A percentile compares a stretch with the other conserved stretches of the same genome.
phyloP scores from a whole-genome alignment of 2,888 invertebrate genomes.

The Hypolimnas misippus region DNA sequence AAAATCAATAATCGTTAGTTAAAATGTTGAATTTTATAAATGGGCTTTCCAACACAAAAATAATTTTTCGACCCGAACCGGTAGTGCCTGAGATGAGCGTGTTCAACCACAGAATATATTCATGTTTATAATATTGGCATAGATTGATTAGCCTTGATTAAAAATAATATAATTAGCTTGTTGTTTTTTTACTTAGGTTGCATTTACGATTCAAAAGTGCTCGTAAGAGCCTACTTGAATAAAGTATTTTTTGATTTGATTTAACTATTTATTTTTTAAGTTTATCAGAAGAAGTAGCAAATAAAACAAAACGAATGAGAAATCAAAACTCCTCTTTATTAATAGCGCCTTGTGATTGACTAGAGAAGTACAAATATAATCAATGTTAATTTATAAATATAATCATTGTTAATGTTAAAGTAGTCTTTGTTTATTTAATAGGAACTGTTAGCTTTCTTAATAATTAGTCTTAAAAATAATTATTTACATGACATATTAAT shows the following conservation, averaged over 20 bases:
- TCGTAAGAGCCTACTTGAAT: too few relatives aligned
- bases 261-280: neutral
- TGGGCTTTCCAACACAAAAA: too few relatives aligned
- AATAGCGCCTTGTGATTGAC: constrained; percentile 70
- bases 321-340: constrained; percentile 70
- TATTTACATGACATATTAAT: constrained; percentile 21
- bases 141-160: too few relatives aligned
- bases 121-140: too few relatives aligned
- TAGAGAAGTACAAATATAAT: constrained; percentile 67
- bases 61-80: too few relatives aligned
- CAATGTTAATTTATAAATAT: constrained; percentile 46
- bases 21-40: too few relatives aligned
- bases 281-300: neutral
- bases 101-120: too few relatives aligned
- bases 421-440: constrained; percentile 47
- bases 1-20: too few relatives aligned
- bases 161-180: too few relatives aligned
- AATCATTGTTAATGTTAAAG: neutral
- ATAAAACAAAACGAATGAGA: constrained; percentile 37
- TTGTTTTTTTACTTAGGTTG: too few relatives aligned
- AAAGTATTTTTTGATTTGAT: neutral
- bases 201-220: too few relatives aligned
- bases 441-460: constrained; percentile 56
- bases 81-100: too few relatives aligned
- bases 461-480: constrained; percentile 18